Percentiles rank a stretch among this genome's conserved stretches.
These are phyloP conservation scores for Notamacropus eugenii DNA, from an alignment of 2,797 vertebrate species.

Conservation along the genomic window DNA sequence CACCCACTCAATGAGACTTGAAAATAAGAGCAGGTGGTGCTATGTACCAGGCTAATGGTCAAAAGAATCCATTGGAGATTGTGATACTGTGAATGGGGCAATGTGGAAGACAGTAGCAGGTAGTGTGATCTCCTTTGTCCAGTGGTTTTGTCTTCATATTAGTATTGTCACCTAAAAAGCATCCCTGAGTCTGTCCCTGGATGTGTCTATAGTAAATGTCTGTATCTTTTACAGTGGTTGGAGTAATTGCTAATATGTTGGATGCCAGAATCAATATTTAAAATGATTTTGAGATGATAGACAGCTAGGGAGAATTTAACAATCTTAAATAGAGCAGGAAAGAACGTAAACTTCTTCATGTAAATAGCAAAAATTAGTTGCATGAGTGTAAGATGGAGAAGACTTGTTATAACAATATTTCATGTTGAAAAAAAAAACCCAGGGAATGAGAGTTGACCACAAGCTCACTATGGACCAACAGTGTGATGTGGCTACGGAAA, in stretches of 20 bases:
- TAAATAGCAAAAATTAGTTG: neutral
- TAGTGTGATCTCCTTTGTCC: neutral
- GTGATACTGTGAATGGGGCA: neutral
- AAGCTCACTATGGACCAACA: neutral
- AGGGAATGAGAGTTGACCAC: neutral
- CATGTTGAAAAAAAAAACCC: neutral
- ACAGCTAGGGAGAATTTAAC: neutral
- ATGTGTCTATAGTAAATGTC: neutral
- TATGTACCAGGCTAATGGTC: neutral
- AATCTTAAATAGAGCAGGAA: neutral
- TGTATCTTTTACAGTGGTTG: neutral
- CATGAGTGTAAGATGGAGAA: neutral
- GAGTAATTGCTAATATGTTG: neutral
- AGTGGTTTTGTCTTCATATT: neutral
- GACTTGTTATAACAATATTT: neutral
- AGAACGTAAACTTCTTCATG: neutral
- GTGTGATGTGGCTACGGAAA: neutral
- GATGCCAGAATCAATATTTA: neutral
- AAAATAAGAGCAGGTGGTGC: slow-evolving; percentile 7
- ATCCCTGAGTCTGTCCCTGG: neutral
- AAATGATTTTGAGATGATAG: neutral
- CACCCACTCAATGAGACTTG: neutral
- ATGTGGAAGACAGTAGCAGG: neutral
- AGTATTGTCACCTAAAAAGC: neutral
- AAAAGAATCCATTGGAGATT: neutral